Evolutionary conservation across 2,888 invertebrate species (phyloP).

Genomic region (Cosmopolites sordidus): DNA sequence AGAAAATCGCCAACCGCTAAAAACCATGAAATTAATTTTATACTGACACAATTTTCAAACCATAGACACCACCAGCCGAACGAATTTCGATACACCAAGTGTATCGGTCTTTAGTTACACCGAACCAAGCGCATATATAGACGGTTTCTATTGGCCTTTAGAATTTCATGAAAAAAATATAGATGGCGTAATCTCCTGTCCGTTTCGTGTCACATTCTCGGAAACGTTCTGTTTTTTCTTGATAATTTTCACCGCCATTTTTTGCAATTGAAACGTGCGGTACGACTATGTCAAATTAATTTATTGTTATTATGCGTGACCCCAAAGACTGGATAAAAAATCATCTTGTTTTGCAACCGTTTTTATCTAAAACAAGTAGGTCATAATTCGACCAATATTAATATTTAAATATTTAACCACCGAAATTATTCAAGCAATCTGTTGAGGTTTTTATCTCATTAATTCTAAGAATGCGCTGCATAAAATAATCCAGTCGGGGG

Average conservation of each 20-base stretch:
- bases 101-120: too few species aligned
- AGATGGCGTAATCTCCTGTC: not conserved
- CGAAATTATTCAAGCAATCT: too few species aligned
- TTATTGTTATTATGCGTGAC: not conserved
- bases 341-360: not conserved
- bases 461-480: too few species aligned
- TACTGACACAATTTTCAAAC: too few species aligned
- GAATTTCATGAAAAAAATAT: not conserved
- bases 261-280: not conserved
- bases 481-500: too few species aligned
- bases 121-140: not conserved
- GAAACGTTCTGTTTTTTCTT: not conserved
- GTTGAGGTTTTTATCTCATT: too few species aligned
- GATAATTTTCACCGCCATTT: not conserved
- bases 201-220: not conserved
- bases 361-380: not conserved
- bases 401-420: too few species aligned
- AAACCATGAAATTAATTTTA: too few species aligned
- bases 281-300: slow-evolving; percentile 1
- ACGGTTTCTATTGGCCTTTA: not conserved
- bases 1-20: too few species aligned
- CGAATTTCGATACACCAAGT: too few species aligned
- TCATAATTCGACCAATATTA: too few species aligned
- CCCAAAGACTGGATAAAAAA: not conserved
- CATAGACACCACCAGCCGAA: too few species aligned